Conservation (phyloP, 2,797 vertebrate species). For the Hemibagrus guttatus region DNA sequence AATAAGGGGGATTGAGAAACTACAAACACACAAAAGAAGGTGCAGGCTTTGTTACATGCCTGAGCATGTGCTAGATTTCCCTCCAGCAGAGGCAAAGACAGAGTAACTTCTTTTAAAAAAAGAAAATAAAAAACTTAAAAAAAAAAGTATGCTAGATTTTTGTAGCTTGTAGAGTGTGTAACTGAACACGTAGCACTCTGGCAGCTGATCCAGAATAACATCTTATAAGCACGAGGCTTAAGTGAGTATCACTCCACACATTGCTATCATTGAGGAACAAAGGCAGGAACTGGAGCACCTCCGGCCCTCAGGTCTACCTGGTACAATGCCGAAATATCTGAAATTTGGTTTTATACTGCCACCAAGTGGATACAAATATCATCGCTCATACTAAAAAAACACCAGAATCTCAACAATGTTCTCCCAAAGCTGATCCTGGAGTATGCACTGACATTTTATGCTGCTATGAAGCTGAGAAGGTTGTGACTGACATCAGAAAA, state of each 20-base stretch:
- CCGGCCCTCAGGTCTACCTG: neutral
- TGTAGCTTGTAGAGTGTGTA: neutral
- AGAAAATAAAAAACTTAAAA: neutral
- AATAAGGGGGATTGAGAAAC: constrained; percentile 6
- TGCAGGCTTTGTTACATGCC: constrained; percentile 35
- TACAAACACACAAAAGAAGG: constrained; percentile 26
- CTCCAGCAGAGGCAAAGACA: constrained; percentile 24
- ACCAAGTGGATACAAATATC: constrained; percentile 17
- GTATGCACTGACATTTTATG: neutral
- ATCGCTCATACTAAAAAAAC: neutral
- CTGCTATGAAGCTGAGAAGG: neutral
- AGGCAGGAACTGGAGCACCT: neutral
- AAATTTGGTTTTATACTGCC: constrained; percentile 32
- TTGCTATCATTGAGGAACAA: neutral
- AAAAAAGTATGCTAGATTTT: neutral
- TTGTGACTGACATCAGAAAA: neutral
- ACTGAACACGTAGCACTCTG: neutral
- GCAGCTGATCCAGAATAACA: neutral
- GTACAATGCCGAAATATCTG: neutral
- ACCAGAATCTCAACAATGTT: too few relatives aligned
- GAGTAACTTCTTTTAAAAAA: constrained; percentile 5
- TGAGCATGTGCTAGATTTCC: constrained; percentile 29
- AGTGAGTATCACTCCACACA: neutral
- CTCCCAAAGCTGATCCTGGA: neutral
- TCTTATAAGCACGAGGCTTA: neutral